Conservation (phyloP, 2,888 invertebrate species). For the Embidobia sp. region DNA sequence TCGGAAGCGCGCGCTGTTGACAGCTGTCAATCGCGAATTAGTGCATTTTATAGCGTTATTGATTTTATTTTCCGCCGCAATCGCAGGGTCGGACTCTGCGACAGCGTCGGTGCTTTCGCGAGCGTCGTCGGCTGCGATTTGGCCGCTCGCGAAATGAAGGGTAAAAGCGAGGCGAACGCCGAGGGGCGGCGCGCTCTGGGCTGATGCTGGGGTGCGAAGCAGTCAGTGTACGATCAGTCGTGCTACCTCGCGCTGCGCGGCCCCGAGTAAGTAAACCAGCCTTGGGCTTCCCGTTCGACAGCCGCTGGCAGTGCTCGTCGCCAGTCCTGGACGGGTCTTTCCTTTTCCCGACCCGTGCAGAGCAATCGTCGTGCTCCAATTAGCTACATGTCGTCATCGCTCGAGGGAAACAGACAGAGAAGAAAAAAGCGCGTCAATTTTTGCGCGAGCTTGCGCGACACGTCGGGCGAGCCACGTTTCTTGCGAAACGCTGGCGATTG, state of each 20-base stretch:
- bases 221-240: constrained; percentile 54
- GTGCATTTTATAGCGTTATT: constrained; percentile 31
- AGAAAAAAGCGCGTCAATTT: neutral
- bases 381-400: constrained; percentile 13
- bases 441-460: too few relatives aligned
- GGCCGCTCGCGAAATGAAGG: constrained; percentile 21
- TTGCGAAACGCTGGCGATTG: too few relatives aligned
- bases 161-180: constrained; percentile 9
- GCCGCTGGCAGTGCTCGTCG: too few relatives aligned
- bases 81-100: neutral
- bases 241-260: constrained; percentile 31
- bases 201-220: constrained; percentile 56
- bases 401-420: too few relatives aligned
- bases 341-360: neutral
- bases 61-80: constrained; percentile 24
- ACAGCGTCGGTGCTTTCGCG: too few relatives aligned
- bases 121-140: constrained; percentile 10
- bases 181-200: constrained; percentile 41
- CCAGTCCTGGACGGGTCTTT: too few relatives aligned
- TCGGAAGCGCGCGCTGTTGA: too few relatives aligned
- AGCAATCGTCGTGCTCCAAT: constrained; percentile 20
- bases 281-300: neutral
- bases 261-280: constrained; percentile 8
- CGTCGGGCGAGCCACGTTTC: neutral
- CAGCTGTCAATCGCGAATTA: constrained; percentile 1